Conservation (phyloP, 2,888 invertebrate genomes). For the Aethes cnicana region DNA sequence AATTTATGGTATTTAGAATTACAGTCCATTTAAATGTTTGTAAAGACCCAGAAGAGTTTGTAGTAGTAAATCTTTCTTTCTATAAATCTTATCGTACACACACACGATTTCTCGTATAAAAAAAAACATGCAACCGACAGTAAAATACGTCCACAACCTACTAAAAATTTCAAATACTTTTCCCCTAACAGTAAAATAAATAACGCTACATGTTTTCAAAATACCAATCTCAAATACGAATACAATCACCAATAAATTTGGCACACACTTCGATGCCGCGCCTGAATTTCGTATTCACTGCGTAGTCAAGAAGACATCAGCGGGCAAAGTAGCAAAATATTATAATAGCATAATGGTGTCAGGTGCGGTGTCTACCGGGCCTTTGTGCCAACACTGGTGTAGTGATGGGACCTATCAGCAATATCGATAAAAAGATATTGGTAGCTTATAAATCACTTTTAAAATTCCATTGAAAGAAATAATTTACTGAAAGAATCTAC, state of each 20-base stretch:
- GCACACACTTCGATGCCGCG: conserved; percentile 51
- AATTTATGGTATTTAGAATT: too few species aligned
- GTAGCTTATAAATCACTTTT: too few species aligned
- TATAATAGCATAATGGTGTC: conserved; percentile 81
- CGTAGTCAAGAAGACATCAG: conserved; percentile 80
- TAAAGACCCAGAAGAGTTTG: too few species aligned
- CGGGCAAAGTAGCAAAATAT: conserved; percentile 75
- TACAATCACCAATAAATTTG: conserved; percentile 70
- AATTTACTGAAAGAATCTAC: too few species aligned
- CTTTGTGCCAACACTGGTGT: conserved; percentile 9
- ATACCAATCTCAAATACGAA: conserved; percentile 56
- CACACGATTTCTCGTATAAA: too few species aligned
- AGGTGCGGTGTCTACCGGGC: conserved; percentile 62
- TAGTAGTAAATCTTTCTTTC: too few species aligned
- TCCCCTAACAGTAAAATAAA: conserved; percentile 41
- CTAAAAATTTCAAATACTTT: too few species aligned
- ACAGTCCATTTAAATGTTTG: too few species aligned
- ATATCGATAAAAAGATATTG: conserved; percentile 38
- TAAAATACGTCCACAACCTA: conserved; percentile 11
- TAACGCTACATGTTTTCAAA: conserved; percentile 49
- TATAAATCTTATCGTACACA: too few species aligned
- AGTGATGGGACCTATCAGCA: conserved; percentile 30
- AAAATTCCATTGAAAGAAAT: too few species aligned
- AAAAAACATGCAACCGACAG: not conserved
- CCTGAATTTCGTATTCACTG: conserved; percentile 78